A percentile compares a stretch with the other conserved stretches of the same genome.
Evolutionary conservation across 2,888 invertebrate genomes (phyloP).

Genomic region (Hoplodrina blanda): DNA sequence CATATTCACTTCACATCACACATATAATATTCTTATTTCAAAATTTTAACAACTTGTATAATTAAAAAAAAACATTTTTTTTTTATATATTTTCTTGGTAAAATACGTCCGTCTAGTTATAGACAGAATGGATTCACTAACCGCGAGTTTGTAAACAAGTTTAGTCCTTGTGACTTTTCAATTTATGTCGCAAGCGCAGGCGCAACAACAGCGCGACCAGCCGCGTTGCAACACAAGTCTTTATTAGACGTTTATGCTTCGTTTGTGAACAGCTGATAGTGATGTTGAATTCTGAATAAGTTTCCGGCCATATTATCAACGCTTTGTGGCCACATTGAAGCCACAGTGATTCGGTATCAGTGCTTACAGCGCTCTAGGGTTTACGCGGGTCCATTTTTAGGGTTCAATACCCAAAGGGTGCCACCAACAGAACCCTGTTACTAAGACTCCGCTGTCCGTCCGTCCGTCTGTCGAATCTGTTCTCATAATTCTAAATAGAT

Average conservation of each 20-base stretch:
- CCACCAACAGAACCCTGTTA: no score
- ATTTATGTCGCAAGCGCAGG: constrained; percentile 60
- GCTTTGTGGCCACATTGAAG: constrained; percentile 29
- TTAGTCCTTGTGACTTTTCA: constrained; percentile 63
- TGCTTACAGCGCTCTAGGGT: not conserved
- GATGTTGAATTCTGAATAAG: constrained; percentile 32
- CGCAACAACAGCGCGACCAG: constrained; percentile 45
- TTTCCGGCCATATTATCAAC: constrained; percentile 54
- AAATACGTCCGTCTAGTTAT: constrained; percentile 46
- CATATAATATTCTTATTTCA: constrained; percentile 12
- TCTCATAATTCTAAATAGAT: no score
- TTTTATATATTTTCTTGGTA: not conserved
- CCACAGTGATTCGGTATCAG: constrained; percentile 8
- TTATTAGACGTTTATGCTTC: constrained; percentile 33
- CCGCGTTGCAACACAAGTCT: constrained; percentile 47
- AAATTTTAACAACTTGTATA: not conserved
- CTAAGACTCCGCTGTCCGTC: no score
- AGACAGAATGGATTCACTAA: constrained; percentile 44
- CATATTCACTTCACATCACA: constrained; percentile 48
- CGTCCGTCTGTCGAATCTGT: no score
- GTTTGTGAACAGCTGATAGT: constrained; percentile 56
- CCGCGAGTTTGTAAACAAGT: constrained; percentile 62
- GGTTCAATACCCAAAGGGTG: no score
- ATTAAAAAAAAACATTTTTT: not conserved
- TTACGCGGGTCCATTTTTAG: not conserved